Conservation (phyloP, 2,113 vertebrate species). For the Gopherus evgoodei region DNA sequence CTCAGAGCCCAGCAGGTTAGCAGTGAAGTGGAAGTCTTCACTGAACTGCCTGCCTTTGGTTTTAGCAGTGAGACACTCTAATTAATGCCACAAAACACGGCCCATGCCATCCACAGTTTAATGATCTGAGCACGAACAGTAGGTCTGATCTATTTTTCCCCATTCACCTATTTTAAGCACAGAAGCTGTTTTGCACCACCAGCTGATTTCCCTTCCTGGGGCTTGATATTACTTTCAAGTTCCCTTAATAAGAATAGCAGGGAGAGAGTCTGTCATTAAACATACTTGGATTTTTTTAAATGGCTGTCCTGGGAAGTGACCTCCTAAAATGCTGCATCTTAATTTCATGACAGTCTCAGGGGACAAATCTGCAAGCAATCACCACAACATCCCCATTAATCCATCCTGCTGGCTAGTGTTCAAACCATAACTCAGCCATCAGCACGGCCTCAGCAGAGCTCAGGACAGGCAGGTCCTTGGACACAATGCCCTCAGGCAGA, state of each 20-base stretch:
- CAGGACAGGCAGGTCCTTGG: slow-evolving; percentile 23
- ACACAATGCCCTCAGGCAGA: neutral
- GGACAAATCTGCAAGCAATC: slow-evolving; percentile 65
- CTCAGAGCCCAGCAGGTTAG: slow-evolving; percentile 65
- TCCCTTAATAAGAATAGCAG: slow-evolving; percentile 58
- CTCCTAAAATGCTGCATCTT: slow-evolving; percentile 66
- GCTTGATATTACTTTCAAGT: slow-evolving; percentile 68
- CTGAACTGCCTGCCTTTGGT: slow-evolving; percentile 67
- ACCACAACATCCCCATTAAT: slow-evolving; percentile 65
- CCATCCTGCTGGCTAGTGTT: slow-evolving; percentile 6
- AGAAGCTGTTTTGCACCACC: slow-evolving; percentile 55
- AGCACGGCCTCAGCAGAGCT: neutral
- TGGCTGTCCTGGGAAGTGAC: slow-evolving; percentile 66
- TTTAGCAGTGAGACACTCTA: slow-evolving; percentile 38
- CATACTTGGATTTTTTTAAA: slow-evolving; percentile 60
- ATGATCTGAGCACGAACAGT: slow-evolving; percentile 13
- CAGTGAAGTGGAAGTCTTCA: slow-evolving; percentile 59
- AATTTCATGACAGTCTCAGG: slow-evolving; percentile 57
- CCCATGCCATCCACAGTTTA: neutral
- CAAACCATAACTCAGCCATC: neutral
- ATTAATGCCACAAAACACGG: slow-evolving; percentile 56
- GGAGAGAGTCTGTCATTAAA: slow-evolving; percentile 55
- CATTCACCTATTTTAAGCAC: slow-evolving; percentile 60
- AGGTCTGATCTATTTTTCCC: slow-evolving; percentile 37
- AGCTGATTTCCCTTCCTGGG: slow-evolving; percentile 50